Conservation (phyloP, 37 sponge, comb jelly and placozoan genomes). For the Cladorhizidae sp. region DNA sequence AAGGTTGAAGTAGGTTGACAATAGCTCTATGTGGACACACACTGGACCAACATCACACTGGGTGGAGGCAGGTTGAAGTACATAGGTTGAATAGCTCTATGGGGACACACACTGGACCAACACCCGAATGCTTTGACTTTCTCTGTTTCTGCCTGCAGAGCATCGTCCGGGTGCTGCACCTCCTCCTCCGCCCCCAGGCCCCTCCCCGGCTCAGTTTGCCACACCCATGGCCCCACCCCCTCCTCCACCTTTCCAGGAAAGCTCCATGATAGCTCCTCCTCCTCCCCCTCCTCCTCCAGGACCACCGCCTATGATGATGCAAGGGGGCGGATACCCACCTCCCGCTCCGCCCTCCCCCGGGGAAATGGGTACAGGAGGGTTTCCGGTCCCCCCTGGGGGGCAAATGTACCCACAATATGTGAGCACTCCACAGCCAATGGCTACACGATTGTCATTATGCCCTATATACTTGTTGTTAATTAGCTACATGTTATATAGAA, state of each 20-base stretch:
- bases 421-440: neutral
- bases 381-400: neutral
- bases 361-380: neutral
- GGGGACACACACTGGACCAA: too few relatives aligned
- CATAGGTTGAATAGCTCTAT: too few relatives aligned
- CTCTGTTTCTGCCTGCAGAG: too few relatives aligned
- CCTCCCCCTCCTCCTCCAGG: constrained; percentile 33
- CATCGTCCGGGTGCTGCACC: constrained; percentile 17
- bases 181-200: constrained; percentile 14
- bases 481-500: too few relatives aligned
- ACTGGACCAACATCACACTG: too few relatives aligned
- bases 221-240: constrained; percentile 38
- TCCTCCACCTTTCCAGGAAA: constrained; percentile 15
- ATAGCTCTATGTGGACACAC: too few relatives aligned
- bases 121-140: too few relatives aligned
- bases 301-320: neutral
- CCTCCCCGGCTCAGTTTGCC: constrained; percentile 11
- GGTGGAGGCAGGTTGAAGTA: too few relatives aligned
- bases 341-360: too few relatives aligned
- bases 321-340: neutral
- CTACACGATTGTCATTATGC: neutral
- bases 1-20: too few relatives aligned
- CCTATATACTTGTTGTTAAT: too few relatives aligned
- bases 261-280: neutral
- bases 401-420: neutral